These are phyloP conservation scores for Muntiacus reevesi DNA, from an alignment of 2,113 vertebrate species.

Conservation along the genomic window DNA sequence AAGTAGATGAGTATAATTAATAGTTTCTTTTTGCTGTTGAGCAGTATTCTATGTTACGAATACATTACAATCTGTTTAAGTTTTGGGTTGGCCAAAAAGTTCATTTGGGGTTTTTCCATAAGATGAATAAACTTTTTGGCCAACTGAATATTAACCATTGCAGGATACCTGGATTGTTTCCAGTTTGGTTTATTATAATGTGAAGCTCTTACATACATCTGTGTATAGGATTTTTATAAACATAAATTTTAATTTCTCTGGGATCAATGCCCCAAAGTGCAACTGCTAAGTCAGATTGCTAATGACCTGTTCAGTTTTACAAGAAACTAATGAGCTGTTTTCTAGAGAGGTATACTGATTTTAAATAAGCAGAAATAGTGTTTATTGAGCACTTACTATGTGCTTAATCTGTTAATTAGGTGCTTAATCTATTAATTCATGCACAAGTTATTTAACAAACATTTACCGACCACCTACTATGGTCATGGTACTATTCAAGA, in stretches of 20 bases:
- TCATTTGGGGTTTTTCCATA: background rate
- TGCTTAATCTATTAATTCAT: background rate
- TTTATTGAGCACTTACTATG: background rate
- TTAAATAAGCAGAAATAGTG: background rate
- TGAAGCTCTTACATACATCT: background rate
- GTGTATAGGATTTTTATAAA: background rate
- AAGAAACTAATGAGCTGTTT: background rate
- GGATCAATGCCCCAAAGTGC: background rate
- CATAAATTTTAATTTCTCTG: slow-evolving; percentile 22
- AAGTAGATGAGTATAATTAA: background rate
- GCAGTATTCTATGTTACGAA: background rate
- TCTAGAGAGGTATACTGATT: background rate
- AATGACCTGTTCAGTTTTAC: background rate
- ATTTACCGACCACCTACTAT: background rate
- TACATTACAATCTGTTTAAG: background rate
- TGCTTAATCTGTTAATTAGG: background rate
- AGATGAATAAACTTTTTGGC: background rate
- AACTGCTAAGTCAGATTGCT: background rate
- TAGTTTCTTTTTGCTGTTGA: background rate
- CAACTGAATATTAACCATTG: background rate
- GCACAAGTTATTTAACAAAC: background rate
- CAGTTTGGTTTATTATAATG: background rate
- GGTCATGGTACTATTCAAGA: background rate
- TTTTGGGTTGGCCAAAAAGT: background rate
- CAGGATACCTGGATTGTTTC: background rate